Evolutionary conservation across 35 echinoderm and acorn worm species (phyloP).

Genomic region (Chiridota heheva): DNA sequence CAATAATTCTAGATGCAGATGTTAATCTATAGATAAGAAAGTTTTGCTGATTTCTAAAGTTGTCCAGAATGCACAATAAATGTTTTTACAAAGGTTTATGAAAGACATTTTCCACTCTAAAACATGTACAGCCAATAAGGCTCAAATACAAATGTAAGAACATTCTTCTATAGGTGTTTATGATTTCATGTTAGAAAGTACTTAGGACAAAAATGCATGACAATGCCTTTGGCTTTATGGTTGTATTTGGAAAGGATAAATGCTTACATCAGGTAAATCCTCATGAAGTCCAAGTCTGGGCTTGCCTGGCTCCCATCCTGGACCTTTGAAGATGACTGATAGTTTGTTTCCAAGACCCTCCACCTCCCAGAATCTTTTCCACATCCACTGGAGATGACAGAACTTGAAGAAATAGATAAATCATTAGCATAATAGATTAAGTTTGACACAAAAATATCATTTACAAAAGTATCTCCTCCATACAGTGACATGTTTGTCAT

Average conservation of each 20-base stretch:
- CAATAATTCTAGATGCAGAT: not conserved
- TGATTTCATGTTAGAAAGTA: no score
- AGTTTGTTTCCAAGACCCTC: conserved; percentile 81
- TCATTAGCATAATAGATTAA: not conserved
- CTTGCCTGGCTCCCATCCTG: conserved; percentile 86
- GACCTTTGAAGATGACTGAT: conserved; percentile 80
- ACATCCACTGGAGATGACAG: conserved; percentile 77
- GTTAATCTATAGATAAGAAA: not conserved
- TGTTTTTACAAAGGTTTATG: not conserved
- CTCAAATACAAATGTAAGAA: no score
- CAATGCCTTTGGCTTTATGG: not conserved
- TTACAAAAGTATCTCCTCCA: not conserved
- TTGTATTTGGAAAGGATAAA: not conserved
- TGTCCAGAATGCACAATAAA: not conserved
- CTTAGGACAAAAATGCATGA: no score
- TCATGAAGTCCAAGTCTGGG: conserved; percentile 66
- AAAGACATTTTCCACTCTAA: not conserved
- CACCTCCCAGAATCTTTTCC: conserved; percentile 60
- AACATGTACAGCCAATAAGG: no score
- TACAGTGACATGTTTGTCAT: not conserved
- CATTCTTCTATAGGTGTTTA: no score
- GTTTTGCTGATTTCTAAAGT: not conserved
- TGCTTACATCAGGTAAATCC: conserved; percentile 92
- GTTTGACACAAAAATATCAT: not conserved
- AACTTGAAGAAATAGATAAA: conserved; percentile 38